Percentiles rank a stretch among this genome's conserved stretches.
Evolutionary conservation across 2,797 vertebrate genomes (phyloP).

Genomic region (Smutsia gigantea): DNA sequence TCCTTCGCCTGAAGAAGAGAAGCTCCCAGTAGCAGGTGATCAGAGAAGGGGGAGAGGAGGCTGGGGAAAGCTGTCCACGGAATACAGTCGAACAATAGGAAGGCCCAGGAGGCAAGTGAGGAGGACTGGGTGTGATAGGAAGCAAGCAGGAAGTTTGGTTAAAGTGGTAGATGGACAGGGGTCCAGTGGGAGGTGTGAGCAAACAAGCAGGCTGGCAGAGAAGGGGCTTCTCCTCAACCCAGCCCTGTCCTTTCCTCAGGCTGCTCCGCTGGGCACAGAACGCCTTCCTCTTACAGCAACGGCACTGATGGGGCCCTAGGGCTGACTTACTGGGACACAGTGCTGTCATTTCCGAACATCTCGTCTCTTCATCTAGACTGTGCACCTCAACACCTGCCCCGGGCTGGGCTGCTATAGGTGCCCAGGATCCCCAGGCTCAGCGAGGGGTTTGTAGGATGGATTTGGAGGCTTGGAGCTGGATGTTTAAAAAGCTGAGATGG

Average conservation of each 20-base stretch:
- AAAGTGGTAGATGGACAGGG: neutral
- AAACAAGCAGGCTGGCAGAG: accelerated
- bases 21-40: neutral
- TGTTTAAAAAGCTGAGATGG: neutral
- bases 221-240: neutral
- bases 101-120: neutral
- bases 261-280: neutral
- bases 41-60: neutral
- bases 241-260: too few species aligned
- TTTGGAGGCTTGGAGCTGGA: neutral
- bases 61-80: neutral
- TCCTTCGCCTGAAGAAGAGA: neutral
- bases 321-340: neutral
- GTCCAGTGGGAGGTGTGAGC: neutral
- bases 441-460: neutral
- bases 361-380: neutral
- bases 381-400: neutral
- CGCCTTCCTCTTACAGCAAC: neutral
- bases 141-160: neutral
- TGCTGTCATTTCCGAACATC: neutral
- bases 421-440: neutral
- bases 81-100: neutral
- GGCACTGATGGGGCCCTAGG: neutral
- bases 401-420: neutral
- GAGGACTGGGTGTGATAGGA: neutral